These are phyloP conservation scores for Apamea anceps DNA, from an alignment of 2,888 invertebrate species.

Conservation along the genomic window DNA sequence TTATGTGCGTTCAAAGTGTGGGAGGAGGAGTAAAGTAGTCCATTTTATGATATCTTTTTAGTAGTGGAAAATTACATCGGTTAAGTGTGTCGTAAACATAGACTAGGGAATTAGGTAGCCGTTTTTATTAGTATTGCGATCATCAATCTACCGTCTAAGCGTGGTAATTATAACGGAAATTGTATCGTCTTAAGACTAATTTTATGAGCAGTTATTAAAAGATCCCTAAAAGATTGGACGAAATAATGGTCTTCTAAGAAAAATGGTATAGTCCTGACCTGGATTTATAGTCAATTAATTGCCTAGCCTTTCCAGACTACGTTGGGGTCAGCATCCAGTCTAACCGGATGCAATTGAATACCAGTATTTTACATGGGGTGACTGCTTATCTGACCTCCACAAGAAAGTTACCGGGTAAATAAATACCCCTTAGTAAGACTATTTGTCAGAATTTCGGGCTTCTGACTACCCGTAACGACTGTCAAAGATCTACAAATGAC, in stretches of 20 bases:
- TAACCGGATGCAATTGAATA: no score
- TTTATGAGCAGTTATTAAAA: background rate
- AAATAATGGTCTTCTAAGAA: background rate
- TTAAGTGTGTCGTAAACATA: slow-evolving; percentile 33
- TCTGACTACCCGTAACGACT: no score
- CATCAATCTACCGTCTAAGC: background rate
- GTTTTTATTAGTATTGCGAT: background rate
- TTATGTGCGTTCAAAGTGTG: slow-evolving; percentile 27
- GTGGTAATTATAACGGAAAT: background rate
- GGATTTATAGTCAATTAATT: no score
- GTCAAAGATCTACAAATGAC: no score
- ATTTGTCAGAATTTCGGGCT: no score
- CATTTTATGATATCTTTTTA: slow-evolving; percentile 37
- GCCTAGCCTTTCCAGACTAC: no score
- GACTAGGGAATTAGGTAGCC: background rate
- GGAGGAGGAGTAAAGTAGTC: slow-evolving; percentile 8
- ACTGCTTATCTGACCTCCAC: no score
- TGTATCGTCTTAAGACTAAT: background rate
- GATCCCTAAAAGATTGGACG: background rate
- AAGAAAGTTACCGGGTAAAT: no score
- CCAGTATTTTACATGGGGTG: no score
- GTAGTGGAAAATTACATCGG: slow-evolving; percentile 18
- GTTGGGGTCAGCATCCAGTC: no score
- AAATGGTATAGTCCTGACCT: no score
- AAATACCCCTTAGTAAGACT: no score